Evolutionary conservation across 2,113 vertebrate genomes (phyloP).

Genomic region (Lynx canadensis): DNA sequence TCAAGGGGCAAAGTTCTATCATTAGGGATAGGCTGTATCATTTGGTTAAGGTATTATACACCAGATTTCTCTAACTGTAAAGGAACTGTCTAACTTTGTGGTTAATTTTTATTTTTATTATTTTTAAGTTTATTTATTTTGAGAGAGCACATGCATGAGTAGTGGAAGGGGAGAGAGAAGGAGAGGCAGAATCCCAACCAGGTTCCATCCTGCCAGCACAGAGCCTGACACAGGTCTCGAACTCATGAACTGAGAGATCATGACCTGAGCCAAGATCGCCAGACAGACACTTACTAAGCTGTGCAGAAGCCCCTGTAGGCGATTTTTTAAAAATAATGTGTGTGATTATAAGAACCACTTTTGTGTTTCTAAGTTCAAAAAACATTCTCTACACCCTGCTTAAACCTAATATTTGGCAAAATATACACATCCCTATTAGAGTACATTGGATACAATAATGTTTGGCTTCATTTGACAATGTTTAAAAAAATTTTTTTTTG

Average conservation of each 20-base stretch:
- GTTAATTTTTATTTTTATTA: not conserved
- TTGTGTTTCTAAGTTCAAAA: not conserved
- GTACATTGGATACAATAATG: not conserved
- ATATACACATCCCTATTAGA: not conserved
- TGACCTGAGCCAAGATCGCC: too few relatives aligned
- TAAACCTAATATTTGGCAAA: not conserved
- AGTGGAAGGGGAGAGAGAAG: too few relatives aligned
- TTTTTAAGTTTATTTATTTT: too few relatives aligned
- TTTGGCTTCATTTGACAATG: not conserved
- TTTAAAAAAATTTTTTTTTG: not conserved
- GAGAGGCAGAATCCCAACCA: too few relatives aligned
- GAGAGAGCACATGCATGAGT: too few relatives aligned
- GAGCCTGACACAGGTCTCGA: too few relatives aligned
- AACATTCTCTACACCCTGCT: conserved; percentile 4
- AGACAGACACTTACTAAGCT: too few relatives aligned
- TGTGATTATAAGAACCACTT: not conserved
- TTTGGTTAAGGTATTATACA: not conserved
- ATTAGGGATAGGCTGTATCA: not conserved
- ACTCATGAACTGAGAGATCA: too few relatives aligned
- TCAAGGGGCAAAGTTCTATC: not conserved
- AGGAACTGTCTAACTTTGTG: not conserved
- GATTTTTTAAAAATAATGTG: too few relatives aligned
- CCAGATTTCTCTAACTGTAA: not conserved
- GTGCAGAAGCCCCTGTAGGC: too few relatives aligned
- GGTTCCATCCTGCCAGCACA: too few relatives aligned